Evolutionary conservation across 2,113 vertebrate genomes (phyloP).

Genomic region (Cathartes aura): DNA sequence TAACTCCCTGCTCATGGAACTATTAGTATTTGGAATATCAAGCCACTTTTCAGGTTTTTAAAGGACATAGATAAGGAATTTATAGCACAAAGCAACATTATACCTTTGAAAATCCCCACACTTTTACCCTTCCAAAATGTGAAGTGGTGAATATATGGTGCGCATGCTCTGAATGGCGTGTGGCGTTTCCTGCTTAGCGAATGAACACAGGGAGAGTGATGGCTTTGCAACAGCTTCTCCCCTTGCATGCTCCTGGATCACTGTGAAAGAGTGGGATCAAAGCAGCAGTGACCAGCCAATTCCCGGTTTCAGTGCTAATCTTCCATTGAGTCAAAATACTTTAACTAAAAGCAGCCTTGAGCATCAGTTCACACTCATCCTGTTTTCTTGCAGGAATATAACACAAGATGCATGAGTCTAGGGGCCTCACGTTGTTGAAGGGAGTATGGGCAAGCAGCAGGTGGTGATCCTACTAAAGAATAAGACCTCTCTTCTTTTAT

Average conservation of each 20-base stretch:
- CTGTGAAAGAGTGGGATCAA: background rate
- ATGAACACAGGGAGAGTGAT: accelerated
- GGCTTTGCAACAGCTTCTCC: background rate
- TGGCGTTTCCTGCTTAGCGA: background rate
- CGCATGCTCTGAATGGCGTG: accelerated
- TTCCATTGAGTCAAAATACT: background rate
- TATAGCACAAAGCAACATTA: background rate
- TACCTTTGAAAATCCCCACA: background rate
- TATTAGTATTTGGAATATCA: background rate
- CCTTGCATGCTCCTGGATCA: accelerated
- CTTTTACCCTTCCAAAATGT: background rate
- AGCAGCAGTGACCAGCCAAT: background rate
- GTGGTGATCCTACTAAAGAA: background rate
- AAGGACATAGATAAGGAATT: background rate
- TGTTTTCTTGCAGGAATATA: background rate
- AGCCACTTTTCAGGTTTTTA: background rate
- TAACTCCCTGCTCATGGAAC: background rate
- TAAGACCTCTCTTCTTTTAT: background rate
- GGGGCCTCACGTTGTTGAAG: background rate
- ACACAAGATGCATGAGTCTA: background rate
- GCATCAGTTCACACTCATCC: background rate
- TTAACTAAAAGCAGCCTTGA: background rate
- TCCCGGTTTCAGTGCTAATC: background rate
- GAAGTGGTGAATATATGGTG: background rate
- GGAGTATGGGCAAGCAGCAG: background rate